These are phyloP conservation scores for Hydraecia micacea DNA, from an alignment of 2,888 invertebrate genomes.

Conservation along the genomic window DNA sequence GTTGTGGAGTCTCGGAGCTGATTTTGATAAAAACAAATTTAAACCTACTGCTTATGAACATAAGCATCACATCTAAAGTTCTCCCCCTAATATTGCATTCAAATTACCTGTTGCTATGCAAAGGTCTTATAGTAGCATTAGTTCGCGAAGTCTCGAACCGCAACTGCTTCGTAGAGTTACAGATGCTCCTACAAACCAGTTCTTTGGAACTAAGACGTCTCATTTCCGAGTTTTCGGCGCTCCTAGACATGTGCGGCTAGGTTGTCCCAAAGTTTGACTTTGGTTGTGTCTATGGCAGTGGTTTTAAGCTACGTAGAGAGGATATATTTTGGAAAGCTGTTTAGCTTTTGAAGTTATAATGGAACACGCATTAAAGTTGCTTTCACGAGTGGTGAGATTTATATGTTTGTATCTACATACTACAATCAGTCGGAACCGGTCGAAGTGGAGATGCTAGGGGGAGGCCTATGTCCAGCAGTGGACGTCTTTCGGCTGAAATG, in stretches of 20 bases:
- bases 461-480: too few species aligned
- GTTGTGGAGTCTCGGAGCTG: not conserved
- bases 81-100: not conserved
- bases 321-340: not conserved
- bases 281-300: not conserved
- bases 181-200: constrained; percentile 13
- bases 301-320: not conserved
- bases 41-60: too few species aligned
- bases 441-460: too few species aligned
- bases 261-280: constrained; percentile 6
- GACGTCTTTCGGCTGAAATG: too few species aligned
- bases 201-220: constrained; percentile 30
- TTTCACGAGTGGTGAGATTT: not conserved
- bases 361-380: not conserved
- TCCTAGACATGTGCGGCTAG: not conserved
- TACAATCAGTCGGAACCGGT: too few species aligned
- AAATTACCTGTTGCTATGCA: not conserved
- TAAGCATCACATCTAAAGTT: not conserved
- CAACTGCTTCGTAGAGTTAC: not conserved
- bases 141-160: constrained; percentile 6
- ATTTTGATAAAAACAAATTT: not conserved
- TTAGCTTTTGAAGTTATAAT: constrained; percentile 1
- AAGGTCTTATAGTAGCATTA: not conserved
- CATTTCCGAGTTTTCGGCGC: constrained; percentile 50
- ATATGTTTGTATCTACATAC: not conserved